These are phyloP conservation scores for Rapana venosa DNA, from an alignment of 2,888 invertebrate genomes.

Conservation along the genomic window DNA sequence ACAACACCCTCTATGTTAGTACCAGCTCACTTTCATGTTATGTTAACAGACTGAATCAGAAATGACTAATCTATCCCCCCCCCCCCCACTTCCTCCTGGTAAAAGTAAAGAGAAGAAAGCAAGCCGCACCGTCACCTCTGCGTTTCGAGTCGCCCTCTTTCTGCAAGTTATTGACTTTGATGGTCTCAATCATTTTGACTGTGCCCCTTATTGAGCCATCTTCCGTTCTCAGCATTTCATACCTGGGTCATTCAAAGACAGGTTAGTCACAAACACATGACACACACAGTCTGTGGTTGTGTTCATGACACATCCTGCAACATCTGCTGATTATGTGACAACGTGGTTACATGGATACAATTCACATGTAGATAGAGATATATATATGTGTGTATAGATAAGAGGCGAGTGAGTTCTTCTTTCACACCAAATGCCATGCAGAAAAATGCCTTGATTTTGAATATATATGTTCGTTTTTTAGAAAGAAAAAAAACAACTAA, in stretches of 20 bases:
- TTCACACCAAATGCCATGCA: too few species aligned
- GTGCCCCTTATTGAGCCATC: conserved; percentile 86
- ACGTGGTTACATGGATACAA: too few species aligned
- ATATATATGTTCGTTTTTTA: too few species aligned
- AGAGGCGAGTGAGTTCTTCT: too few species aligned
- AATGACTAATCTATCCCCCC: background rate
- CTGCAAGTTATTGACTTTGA: conserved; percentile 77
- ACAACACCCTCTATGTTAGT: background rate
- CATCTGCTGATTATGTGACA: too few species aligned
- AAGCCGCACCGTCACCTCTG: conserved; percentile 66
- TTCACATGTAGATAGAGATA: too few species aligned
- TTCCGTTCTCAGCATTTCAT: conserved; percentile 87
- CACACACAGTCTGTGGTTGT: too few species aligned
- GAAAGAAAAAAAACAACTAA: too few species aligned
- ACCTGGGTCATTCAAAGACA: conserved; percentile 80
- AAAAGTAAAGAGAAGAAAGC: background rate
- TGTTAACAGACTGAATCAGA: background rate
- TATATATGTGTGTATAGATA: too few species aligned
- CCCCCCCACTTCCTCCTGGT: background rate
- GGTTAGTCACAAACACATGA: background rate
- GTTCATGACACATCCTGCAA: too few species aligned
- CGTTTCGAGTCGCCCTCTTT: conserved; percentile 49
- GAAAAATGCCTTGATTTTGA: too few species aligned
- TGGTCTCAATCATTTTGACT: conserved; percentile 80
- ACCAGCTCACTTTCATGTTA: background rate